Evolutionary conservation across 2,888 invertebrate genomes (phyloP).

Genomic region (Drosophila koepferae): DNA sequence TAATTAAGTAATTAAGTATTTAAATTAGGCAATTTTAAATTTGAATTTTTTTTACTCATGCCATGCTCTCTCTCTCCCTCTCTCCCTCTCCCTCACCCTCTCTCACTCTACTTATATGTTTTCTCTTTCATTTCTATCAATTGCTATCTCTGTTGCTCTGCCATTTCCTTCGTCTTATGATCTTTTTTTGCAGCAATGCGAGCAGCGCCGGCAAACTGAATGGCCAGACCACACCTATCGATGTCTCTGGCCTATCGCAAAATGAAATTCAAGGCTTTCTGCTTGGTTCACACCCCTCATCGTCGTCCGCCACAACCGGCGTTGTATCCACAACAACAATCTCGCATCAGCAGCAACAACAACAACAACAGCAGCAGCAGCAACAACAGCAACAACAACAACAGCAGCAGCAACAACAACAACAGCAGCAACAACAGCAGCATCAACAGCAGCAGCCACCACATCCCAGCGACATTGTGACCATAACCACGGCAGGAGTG

Average conservation of each 20-base stretch:
- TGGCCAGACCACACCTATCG: constrained; percentile 86
- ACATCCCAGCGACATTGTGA: constrained; percentile 82
- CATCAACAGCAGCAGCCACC: constrained; percentile 65
- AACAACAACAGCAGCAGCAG: constrained; percentile 66
- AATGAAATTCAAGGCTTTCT: constrained; percentile 86
- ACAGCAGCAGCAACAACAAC: constrained; percentile 68
- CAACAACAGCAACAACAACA: constrained; percentile 72
- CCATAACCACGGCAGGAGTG: constrained; percentile 77
- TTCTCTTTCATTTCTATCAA: background rate
- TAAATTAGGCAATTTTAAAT: constrained; percentile 4
- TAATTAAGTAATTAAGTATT: constrained; percentile 16
- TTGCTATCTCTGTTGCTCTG: constrained; percentile 26
- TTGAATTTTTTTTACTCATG: constrained; percentile 42
- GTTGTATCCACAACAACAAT: constrained; percentile 82
- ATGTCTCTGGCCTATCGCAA: constrained; percentile 86
- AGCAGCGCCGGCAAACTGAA: constrained; percentile 84
- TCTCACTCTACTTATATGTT: background rate
- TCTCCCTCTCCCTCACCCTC: constrained; percentile 14
- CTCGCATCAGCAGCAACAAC: constrained; percentile 77
- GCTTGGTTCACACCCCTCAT: constrained; percentile 85
- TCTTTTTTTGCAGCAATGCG: constrained; percentile 79
- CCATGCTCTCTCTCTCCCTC: constrained; percentile 18
- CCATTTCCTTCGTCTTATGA: constrained; percentile 10
- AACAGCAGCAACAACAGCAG: constrained; percentile 68
- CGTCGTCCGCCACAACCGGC: constrained; percentile 81